A percentile compares a stretch with the other conserved stretches of the same genome.
Evolutionary conservation across 2,797 vertebrate genomes (phyloP).

Genomic region (Dendrocincla fuliginosa): DNA sequence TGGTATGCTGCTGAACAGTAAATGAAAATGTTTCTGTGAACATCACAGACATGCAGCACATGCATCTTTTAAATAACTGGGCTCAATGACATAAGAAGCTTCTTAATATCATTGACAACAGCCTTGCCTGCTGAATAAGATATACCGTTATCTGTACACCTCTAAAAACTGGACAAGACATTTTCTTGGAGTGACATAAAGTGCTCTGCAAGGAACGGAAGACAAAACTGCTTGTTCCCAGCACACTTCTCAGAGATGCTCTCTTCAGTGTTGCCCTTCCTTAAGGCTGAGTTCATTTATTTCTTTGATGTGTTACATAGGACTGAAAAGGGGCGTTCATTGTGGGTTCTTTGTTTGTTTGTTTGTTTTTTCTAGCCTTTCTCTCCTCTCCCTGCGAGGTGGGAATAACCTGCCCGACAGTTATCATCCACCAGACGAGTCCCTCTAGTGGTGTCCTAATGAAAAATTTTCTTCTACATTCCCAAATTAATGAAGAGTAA

Average conservation of each 20-base stretch:
- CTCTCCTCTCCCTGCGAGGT: background rate
- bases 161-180: background rate
- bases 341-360: too few species aligned
- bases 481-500: background rate
- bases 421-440: background rate
- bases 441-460: background rate
- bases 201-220: background rate
- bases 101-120: background rate
- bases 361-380: background rate
- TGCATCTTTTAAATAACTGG: background rate
- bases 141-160: background rate
- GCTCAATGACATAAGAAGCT: background rate
- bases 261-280: background rate
- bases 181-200: background rate
- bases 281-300: accelerated
- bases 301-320: background rate
- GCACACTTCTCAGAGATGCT: background rate
- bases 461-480: background rate
- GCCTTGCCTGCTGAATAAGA: background rate
- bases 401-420: background rate
- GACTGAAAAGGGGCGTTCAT: accelerated
- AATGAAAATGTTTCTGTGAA: background rate
- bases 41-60: accelerated
- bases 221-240: background rate
- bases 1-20: background rate